These are phyloP conservation scores for Percina caprodes DNA, from an alignment of 2,113 vertebrate genomes.

Conservation along the genomic window DNA sequence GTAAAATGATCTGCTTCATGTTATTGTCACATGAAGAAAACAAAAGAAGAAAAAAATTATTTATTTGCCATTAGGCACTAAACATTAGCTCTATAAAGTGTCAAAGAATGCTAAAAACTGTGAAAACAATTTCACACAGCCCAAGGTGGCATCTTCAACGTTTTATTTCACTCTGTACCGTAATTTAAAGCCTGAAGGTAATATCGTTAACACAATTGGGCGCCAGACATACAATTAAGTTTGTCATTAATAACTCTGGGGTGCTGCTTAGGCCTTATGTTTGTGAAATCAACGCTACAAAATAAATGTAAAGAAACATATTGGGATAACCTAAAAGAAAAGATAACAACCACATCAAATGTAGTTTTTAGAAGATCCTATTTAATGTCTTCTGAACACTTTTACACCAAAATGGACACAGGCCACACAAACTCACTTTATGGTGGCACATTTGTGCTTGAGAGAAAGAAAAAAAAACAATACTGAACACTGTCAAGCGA, in stretches of 20 bases:
- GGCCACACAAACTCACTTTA: neutral
- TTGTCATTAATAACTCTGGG: neutral
- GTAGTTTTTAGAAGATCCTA: no score
- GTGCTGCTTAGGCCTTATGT: neutral
- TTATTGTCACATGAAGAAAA: neutral
- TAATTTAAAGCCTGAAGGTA: no score
- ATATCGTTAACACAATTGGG: neutral
- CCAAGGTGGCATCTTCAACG: neutral
- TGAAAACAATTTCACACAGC: neutral
- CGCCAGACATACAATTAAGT: neutral
- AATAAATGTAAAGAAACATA: no score
- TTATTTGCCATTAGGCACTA: neutral
- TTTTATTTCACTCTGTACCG: neutral
- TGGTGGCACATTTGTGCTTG: neutral
- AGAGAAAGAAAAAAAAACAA: neutral
- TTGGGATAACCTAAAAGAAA: no score
- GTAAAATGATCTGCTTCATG: neutral
- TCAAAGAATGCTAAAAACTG: neutral
- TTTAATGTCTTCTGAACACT: no score
- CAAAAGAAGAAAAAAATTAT: neutral
- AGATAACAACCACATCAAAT: no score
- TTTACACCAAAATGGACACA: neutral
- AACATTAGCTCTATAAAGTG: neutral
- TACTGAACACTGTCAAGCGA: neutral
- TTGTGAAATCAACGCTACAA: no score